Conservation (phyloP, 2,797 vertebrate species). For the Hapalemur alaotrensis region DNA sequence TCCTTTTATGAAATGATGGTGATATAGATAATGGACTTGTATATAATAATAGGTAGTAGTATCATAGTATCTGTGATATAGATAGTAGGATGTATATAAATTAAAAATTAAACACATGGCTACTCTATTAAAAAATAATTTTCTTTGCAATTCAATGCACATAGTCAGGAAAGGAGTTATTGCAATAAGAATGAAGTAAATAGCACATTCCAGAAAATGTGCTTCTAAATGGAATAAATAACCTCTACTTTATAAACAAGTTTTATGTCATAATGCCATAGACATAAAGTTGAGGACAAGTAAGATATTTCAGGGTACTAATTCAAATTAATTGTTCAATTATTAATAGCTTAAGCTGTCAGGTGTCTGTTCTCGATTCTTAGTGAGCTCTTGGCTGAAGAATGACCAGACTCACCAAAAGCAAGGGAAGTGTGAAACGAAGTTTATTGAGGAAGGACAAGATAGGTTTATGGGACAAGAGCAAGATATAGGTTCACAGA, state of each 20-base stretch:
- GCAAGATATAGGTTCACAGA: too few species aligned
- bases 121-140: not conserved
- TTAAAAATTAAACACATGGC: not conserved
- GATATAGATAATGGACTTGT: not conserved
- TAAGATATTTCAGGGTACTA: not conserved
- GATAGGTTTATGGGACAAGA: too few species aligned
- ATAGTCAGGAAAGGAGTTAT: not conserved
- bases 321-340: not conserved
- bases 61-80: not conserved
- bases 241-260: not conserved
- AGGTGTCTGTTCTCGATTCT: too few species aligned
- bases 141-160: constrained; percentile 1
- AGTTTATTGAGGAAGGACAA: too few species aligned
- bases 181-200: not conserved
- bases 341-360: not conserved
- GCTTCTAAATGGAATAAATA: not conserved
- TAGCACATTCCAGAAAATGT: not conserved
- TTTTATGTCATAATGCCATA: not conserved
- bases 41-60: too few species aligned
- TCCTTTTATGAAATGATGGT: not conserved
- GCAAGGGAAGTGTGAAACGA: too few species aligned
- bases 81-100: not conserved
- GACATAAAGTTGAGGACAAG: not conserved
- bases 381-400: too few species aligned
- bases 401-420: too few species aligned